These are phyloP conservation scores for Heliocidaris erythrogramma DNA, from an alignment of 35 echinoderm and acorn worm species.

Conservation along the genomic window DNA sequence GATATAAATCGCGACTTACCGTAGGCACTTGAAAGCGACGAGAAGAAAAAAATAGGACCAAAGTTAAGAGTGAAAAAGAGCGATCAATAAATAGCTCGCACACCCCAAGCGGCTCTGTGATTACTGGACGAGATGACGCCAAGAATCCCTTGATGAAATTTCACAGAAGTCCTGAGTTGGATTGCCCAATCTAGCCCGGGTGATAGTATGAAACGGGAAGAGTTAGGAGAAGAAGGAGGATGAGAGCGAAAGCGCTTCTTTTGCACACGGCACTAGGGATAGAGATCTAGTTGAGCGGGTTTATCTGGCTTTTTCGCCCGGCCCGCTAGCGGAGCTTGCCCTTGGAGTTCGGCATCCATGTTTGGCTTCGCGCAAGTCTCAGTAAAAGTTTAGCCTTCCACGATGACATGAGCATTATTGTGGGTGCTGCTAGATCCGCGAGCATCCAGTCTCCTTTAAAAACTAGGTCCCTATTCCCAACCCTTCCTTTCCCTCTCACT, in stretches of 20 bases:
- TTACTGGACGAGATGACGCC: neutral
- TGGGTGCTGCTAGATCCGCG: neutral
- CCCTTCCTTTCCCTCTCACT: neutral
- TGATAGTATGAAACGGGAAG: neutral
- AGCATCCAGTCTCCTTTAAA: neutral
- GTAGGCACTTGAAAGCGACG: too few relatives aligned
- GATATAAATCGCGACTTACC: too few relatives aligned
- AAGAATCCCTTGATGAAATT: neutral
- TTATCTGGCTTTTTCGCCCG: neutral
- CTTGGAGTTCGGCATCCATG: neutral
- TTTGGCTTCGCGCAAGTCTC: neutral
- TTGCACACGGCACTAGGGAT: neutral
- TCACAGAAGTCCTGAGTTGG: neutral
- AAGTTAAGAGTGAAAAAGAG: neutral
- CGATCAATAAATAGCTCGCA: neutral
- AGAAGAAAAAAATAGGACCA: neutral
- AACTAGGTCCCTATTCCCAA: neutral
- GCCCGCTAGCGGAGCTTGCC: neutral
- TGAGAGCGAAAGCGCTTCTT: neutral
- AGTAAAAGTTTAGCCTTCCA: neutral
- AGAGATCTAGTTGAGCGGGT: neutral
- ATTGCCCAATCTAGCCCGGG: neutral
- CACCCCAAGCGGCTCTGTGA: neutral
- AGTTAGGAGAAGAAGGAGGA: neutral
- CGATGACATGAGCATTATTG: neutral